These are phyloP conservation scores for Sarcoramphus papa DNA, from an alignment of 2,797 vertebrate species.

Conservation along the genomic window DNA sequence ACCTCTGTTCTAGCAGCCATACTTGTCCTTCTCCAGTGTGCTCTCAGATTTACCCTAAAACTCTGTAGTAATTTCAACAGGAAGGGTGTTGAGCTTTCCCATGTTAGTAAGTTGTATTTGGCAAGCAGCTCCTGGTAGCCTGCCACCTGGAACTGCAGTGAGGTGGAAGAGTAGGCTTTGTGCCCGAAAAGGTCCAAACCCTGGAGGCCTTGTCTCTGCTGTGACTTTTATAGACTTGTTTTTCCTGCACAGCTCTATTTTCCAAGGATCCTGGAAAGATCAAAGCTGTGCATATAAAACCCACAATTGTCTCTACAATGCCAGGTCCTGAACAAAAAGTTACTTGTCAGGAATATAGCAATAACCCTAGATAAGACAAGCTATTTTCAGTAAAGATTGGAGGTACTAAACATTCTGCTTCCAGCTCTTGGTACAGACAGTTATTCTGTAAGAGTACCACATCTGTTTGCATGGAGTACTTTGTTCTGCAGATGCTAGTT, in stretches of 20 bases:
- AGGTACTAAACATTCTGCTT: neutral
- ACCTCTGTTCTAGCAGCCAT: neutral
- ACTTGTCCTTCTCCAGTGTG: neutral
- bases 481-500: neutral
- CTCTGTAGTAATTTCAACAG: neutral
- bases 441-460: neutral
- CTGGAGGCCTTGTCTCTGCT: neutral
- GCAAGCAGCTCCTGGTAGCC: conserved; percentile 15
- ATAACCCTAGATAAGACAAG: neutral
- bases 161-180: neutral
- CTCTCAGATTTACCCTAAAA: neutral
- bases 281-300: neutral
- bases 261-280: conserved; percentile 20
- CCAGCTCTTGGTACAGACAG: neutral
- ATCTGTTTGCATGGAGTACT: neutral
- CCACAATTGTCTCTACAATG: neutral
- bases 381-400: neutral
- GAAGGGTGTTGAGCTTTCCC: conserved; percentile 20
- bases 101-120: neutral
- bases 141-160: conserved; percentile 23
- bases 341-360: neutral
- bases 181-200: neutral
- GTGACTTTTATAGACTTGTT: conserved; percentile 24
- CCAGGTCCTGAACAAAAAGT: neutral
- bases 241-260: conserved; percentile 2